Conservation (phyloP, 2,113 vertebrate species). For the Alaudala cheleensis region DNA sequence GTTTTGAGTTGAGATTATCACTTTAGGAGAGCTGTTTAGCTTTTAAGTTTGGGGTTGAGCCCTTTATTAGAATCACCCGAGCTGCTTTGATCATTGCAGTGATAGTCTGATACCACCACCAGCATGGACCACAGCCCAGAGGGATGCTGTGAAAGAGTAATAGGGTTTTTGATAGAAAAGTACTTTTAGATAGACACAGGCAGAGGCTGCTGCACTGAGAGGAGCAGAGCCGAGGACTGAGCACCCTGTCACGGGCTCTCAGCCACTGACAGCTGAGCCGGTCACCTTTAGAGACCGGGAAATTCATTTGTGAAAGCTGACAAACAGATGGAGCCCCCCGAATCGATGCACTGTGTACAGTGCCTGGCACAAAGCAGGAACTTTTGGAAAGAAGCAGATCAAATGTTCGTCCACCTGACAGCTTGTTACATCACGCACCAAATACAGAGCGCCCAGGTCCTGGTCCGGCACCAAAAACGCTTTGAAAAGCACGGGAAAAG, state of each 20-base stretch:
- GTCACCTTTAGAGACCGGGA: neutral
- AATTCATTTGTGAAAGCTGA: neutral
- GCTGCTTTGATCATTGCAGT: neutral
- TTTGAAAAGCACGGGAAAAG: neutral
- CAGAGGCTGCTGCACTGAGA: neutral
- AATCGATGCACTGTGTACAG: neutral
- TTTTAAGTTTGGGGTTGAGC: neutral
- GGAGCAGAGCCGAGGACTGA: neutral
- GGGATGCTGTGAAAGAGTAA: accelerated
- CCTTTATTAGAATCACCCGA: neutral
- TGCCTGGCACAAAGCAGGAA: neutral
- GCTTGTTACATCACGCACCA: neutral
- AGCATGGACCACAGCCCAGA: accelerated
- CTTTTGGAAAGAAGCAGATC: neutral
- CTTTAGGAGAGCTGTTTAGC: neutral
- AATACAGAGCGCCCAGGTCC: neutral
- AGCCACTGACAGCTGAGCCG: accelerated
- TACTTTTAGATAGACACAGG: neutral
- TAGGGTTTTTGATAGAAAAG: neutral
- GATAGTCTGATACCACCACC: neutral
- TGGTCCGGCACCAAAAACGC: neutral
- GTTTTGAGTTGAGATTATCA: neutral
- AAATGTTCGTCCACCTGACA: neutral
- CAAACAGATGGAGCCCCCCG: neutral
- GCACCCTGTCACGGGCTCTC: accelerated